A percentile compares a stretch with the other conserved stretches of the same genome.
These are phyloP conservation scores for Drosophila bipectinata DNA, from an alignment of 1,140 invertebrate species.

Conservation along the genomic window DNA sequence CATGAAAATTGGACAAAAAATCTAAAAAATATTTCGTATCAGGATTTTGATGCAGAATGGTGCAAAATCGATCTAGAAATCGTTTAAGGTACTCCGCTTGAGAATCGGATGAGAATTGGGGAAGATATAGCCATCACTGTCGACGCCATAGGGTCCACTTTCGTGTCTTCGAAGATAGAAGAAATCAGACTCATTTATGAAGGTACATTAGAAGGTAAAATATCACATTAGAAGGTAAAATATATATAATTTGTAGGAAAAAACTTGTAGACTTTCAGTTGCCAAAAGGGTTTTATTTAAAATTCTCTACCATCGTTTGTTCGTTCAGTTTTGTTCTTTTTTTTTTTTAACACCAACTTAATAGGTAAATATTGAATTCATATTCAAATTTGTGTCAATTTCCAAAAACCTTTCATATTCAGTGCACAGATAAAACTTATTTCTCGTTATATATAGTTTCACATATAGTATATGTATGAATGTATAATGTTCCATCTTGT, in stretches of 20 bases:
- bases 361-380: constrained; percentile 69
- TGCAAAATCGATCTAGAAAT: no score
- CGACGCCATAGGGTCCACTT: no score
- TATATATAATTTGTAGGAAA: constrained; percentile 50
- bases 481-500: constrained; percentile 44
- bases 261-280: constrained; percentile 48
- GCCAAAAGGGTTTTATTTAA: constrained; percentile 83
- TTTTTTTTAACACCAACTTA: constrained; percentile 79
- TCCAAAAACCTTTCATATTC: constrained; percentile 74
- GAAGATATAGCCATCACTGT: no score
- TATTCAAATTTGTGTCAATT: constrained; percentile 67
- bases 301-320: constrained; percentile 68
- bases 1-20: no score
- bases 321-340: constrained; percentile 28
- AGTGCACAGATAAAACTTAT: constrained; percentile 81
- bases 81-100: no score
- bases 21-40: no score
- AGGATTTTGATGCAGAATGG: no score
- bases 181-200: no score
- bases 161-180: no score
- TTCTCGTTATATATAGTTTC: constrained; percentile 49
- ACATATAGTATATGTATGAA: constrained; percentile 18
- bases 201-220: constrained; percentile 27
- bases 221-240: constrained; percentile 30
- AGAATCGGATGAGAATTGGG: no score